Base-by-base conservation (phyloP, 1,140 invertebrate species). In the Drosophila funebris region DNA sequence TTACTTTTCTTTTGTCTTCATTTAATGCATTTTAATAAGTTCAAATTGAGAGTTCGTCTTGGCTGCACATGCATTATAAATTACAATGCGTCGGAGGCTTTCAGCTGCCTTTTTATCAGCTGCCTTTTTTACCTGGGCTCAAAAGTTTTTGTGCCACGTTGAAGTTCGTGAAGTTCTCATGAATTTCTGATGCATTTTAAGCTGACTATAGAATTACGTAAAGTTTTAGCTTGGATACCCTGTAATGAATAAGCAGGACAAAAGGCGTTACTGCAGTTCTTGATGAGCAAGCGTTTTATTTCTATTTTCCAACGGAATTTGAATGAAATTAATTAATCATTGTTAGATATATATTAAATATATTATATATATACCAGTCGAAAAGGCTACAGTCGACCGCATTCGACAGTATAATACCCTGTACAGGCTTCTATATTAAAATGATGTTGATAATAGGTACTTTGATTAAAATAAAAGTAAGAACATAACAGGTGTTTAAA, bases 21-120 rank as follows among this genome's bases (percentile, higher is more conserved):
- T 22, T 8, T 27, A 37, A 41, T 69, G 66, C 48, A 54, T 56
- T 63, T 54, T 57, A 13, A 33, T 48, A 29, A 39, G 41, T 39
- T 41, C 18, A 13, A 37, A 33, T 31, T 54, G 52, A 27, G 62
- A 43, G 8, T 16, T 56, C 41, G 7, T n/a, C 31, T 37, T 36
- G 29, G 1, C 1, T 37, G n/a, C 44, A 44, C 31, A 46, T 63
- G 58, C 67, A 70, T 70, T 70, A 70, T 70, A 46, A 33, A 70
- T 70, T 13, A 54, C 46, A 61, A 11, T 50, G 52, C 18, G 16
- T 54, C 18, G 58, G 57, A 27, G 48, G 31, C 39, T 64, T 57
- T 62, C 60, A 48, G 33, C 52, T 52, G 29, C n/a, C 16, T 36
- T 31, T 14, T 57, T 29, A 31, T 11, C 13, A 27, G 9, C 39